Conservation (phyloP, 1,140 invertebrate species). For the Bombus vancouverensis region DNA sequence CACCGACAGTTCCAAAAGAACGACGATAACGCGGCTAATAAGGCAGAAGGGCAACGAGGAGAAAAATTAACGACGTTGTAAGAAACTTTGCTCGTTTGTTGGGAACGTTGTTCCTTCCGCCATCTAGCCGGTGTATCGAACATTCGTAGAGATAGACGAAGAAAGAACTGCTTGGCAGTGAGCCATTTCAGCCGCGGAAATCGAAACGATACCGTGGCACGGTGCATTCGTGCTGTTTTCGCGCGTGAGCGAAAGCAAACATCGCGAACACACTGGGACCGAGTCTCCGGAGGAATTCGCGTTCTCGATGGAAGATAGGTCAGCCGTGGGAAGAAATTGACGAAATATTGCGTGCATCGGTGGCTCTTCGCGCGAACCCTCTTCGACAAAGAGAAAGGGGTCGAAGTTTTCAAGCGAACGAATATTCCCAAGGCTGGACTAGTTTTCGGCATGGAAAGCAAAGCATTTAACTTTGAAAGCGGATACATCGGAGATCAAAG, state of each 20-base stretch:
- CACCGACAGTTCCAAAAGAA: not conserved
- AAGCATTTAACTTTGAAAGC: not conserved
- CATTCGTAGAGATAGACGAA: constrained; percentile 10
- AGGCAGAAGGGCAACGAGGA: not conserved
- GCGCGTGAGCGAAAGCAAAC: constrained; percentile 44
- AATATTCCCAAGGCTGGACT: not conserved
- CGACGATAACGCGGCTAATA: not conserved
- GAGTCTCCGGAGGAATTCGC: not conserved
- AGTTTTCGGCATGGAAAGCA: not conserved
- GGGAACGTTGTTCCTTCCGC: not conserved
- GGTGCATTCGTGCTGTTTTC: constrained; percentile 26
- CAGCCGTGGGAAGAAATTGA: constrained; percentile 11
- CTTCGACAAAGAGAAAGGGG: not conserved
- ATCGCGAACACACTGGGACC: constrained; percentile 30
- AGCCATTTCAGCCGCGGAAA: constrained; percentile 54
- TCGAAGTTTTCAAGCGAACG: not conserved
- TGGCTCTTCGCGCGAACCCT: not conserved
- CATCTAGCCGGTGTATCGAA: constrained; percentile 10
- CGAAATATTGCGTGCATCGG: constrained; percentile 19
- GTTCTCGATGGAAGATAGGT: not conserved
- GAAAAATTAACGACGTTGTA: constrained; percentile 29
- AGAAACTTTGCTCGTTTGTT: constrained; percentile 7
- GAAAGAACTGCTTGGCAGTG: constrained; percentile 52
- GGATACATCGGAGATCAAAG: not conserved
- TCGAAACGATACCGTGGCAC: constrained; percentile 35